Percentiles rank a stretch among this genome's conserved stretches.
Conservation (phyloP, 2,797 vertebrate genomes). For the Neoniphon sammara region DNA sequence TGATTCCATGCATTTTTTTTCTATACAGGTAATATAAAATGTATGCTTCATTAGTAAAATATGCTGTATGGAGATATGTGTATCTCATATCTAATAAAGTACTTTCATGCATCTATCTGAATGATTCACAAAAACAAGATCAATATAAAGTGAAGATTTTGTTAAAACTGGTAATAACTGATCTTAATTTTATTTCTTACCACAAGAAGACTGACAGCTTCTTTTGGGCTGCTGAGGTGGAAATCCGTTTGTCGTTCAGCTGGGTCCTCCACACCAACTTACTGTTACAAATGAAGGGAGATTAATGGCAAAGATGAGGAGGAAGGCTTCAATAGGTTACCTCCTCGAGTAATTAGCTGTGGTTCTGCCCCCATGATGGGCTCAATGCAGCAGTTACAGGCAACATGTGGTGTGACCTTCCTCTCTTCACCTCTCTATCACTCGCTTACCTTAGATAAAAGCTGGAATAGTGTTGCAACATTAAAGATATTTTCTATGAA, state of each 20-base stretch:
- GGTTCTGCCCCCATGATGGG: slow-evolving; percentile 82
- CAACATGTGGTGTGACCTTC: slow-evolving; percentile 83
- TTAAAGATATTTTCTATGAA: neutral
- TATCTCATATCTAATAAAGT: neutral
- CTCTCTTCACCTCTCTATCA: slow-evolving; percentile 63
- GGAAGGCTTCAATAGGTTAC: slow-evolving; percentile 75
- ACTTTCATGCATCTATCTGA: neutral
- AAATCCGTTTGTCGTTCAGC: slow-evolving; percentile 34
- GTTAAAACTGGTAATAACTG: neutral
- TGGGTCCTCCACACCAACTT: slow-evolving; percentile 44
- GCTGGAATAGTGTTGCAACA: neutral
- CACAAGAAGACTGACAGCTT: slow-evolving; percentile 36
- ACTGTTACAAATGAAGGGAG: slow-evolving; percentile 62
- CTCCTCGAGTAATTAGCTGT: slow-evolving; percentile 85
- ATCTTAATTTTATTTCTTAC: slow-evolving; percentile 64
- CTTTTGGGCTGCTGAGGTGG: slow-evolving; percentile 30
- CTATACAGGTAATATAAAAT: neutral
- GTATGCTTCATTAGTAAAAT: neutral
- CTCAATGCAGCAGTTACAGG: slow-evolving; percentile 75
- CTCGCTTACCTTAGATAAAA: slow-evolving; percentile 41
- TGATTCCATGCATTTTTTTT: neutral
- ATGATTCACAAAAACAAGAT: neutral
- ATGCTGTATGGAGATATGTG: neutral
- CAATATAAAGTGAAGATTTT: neutral
- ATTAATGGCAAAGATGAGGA: slow-evolving; percentile 69